phyloP scores from a whole-genome alignment of 2,888 invertebrate species.

The Osedax fenrisi region DNA sequence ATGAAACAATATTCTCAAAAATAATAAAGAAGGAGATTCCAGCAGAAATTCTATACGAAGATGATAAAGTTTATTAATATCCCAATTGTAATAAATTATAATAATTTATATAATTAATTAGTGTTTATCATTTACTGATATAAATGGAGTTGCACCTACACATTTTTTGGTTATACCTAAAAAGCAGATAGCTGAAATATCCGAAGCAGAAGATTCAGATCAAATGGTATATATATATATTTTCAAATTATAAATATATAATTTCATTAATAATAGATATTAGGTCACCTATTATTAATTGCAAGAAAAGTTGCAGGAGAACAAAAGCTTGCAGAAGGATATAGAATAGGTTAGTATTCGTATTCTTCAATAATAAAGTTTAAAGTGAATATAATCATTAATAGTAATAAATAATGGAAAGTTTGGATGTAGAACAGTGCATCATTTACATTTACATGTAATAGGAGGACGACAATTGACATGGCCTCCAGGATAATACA shows the following conservation, averaged over 20 bases:
- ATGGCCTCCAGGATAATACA: neutral
- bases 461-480: neutral
- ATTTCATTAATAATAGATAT: neutral
- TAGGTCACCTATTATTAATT: neutral
- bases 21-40: neutral
- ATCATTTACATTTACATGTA: neutral
- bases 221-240: neutral
- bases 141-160: neutral
- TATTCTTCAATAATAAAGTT: neutral
- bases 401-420: neutral
- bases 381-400: too few species aligned
- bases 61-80: neutral
- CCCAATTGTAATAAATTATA: neutral
- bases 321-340: neutral
- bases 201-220: neutral
- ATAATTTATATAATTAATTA: neutral
- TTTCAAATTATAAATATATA: neutral
- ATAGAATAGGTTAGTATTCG: neutral
- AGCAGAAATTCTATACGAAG: neutral
- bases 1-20: neutral
- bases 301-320: neutral
- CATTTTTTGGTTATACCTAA: neutral
- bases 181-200: neutral
- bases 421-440: neutral
- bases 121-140: neutral